These are phyloP conservation scores for Dolichomitus sp. DNA, from an alignment of 2,888 invertebrate genomes.

Conservation along the genomic window DNA sequence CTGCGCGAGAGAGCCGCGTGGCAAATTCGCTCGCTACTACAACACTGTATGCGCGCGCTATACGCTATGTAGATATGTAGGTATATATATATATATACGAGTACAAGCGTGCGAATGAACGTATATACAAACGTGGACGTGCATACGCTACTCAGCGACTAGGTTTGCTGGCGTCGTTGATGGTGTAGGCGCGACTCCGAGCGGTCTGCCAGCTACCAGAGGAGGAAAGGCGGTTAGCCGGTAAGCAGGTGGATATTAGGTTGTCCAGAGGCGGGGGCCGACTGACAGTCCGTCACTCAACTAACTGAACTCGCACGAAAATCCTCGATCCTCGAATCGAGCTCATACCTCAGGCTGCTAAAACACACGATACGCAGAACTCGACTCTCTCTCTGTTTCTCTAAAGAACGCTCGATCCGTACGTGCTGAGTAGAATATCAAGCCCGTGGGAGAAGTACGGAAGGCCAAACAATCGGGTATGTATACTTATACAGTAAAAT, in stretches of 20 bases:
- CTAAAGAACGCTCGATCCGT: conserved; percentile 80
- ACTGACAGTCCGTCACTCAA: conserved; percentile 78
- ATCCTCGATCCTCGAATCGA: conserved; percentile 56
- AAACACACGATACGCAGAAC: conserved; percentile 56
- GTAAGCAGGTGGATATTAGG: conserved; percentile 84
- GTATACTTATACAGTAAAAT: conserved; percentile 29
- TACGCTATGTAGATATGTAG: conserved; percentile 9
- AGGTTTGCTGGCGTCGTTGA: conserved; percentile 52
- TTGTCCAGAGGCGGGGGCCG: conserved; percentile 81
- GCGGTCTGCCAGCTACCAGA: conserved; percentile 64
- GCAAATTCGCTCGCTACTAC: conserved; percentile 51
- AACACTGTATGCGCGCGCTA: conserved; percentile 38
- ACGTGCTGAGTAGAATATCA: conserved; percentile 74
- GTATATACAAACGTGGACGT: conserved; percentile 9
- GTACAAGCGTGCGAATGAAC: neutral
- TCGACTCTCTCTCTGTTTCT: conserved; percentile 47
- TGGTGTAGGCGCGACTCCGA: conserved; percentile 62
- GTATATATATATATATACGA: conserved; percentile 32
- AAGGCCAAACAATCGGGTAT: conserved; percentile 65
- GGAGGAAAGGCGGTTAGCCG: conserved; percentile 67
- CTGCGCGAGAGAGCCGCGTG: conserved; percentile 70
- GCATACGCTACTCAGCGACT: conserved; percentile 33
- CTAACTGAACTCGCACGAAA: conserved; percentile 58
- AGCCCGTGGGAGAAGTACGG: conserved; percentile 82
- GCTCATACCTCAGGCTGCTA: conserved; percentile 21